Evolutionary conservation across 2,888 invertebrate genomes (phyloP).

Genomic region (Odontothrips loti): DNA sequence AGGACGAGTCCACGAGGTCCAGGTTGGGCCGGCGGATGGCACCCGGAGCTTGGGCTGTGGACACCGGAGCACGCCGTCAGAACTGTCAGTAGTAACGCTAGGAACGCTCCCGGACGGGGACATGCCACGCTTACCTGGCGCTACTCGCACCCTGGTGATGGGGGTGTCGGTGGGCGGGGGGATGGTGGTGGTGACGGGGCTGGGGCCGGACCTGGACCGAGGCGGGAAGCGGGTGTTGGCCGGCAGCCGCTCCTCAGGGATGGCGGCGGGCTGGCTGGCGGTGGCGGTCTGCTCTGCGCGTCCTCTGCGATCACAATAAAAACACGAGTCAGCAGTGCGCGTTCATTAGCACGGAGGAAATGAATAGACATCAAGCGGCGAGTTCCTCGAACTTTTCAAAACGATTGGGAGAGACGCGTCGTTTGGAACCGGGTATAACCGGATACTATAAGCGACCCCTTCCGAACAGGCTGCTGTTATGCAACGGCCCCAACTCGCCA

Average conservation of each 20-base stretch:
- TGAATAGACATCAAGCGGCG: not conserved
- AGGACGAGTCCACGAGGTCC: slow-evolving; percentile 75
- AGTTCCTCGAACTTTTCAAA: not conserved
- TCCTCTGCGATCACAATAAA: slow-evolving; percentile 39
- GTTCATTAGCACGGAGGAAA: not conserved
- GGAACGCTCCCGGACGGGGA: too few species aligned
- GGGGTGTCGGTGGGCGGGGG: slow-evolving; percentile 45
- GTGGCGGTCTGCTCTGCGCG: slow-evolving; percentile 38
- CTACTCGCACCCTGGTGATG: slow-evolving; percentile 35
- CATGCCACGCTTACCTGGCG: not conserved
- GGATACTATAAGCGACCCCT: not conserved
- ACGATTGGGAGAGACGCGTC: not conserved
- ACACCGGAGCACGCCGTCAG: not conserved
- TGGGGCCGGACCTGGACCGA: slow-evolving; percentile 48
- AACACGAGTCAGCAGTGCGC: too few species aligned
- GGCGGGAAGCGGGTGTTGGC: slow-evolving; percentile 83
- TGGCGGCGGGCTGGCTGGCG: slow-evolving; percentile 48
- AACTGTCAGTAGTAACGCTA: too few species aligned
- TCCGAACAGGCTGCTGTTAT: not conserved
- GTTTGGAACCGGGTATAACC: not conserved
- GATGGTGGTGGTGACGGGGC: slow-evolving; percentile 44
- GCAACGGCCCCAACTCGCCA: not conserved
- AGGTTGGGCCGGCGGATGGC: slow-evolving; percentile 63
- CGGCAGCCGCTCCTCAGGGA: slow-evolving; percentile 59
- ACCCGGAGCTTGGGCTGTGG: not conserved